phyloP scores from a whole-genome alignment of 2,888 invertebrate genomes.

The Xanthia icteritia region DNA sequence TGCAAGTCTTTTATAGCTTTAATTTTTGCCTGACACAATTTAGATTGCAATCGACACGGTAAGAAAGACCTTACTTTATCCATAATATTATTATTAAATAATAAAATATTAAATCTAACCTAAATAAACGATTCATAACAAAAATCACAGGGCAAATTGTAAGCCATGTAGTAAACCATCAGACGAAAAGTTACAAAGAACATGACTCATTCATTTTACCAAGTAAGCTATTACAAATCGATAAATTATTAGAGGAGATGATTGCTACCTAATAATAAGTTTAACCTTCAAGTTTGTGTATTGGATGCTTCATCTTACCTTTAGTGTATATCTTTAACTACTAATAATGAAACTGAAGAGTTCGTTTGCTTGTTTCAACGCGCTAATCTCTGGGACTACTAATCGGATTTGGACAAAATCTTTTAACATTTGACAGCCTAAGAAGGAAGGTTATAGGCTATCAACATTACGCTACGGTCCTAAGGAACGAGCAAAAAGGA shows the following conservation, averaged over 20 bases:
- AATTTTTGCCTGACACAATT: neutral
- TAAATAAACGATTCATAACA: neutral
- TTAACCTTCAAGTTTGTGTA: constrained; percentile 20
- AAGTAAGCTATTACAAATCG: constrained; percentile 26
- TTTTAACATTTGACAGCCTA: no score
- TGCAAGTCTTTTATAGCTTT: neutral
- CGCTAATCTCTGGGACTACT: no score
- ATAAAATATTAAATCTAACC: neutral
- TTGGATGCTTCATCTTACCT: neutral
- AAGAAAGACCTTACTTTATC: neutral
- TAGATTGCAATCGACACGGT: no score
- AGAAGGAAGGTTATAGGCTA: no score
- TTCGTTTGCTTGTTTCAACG: no score
- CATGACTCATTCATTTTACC: neutral
- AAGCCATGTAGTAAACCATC: neutral
- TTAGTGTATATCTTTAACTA: neutral
- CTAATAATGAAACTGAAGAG: no score
- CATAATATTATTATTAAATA: neutral
- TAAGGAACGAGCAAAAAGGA: no score
- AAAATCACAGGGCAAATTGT: neutral
- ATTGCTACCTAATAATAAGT: constrained; percentile 6
- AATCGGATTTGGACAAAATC: no score
- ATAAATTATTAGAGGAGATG: constrained; percentile 3
- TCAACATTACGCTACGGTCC: no score
- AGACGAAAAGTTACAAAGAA: constrained; percentile 6